These are phyloP conservation scores for Agonopterix alstromeriana DNA, from an alignment of 2,888 invertebrate species.

Conservation along the genomic window DNA sequence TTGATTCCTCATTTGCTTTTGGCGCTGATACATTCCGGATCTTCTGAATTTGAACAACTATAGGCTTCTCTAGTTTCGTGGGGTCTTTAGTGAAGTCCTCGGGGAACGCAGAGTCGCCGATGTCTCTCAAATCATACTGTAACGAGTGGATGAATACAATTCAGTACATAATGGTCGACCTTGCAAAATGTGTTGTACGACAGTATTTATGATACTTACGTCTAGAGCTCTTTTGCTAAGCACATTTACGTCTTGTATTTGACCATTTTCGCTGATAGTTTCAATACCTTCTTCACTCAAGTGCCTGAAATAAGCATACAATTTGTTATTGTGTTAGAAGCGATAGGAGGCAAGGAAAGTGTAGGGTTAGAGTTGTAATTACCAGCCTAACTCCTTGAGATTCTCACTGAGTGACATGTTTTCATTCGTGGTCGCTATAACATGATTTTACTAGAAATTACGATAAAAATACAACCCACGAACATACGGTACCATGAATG, in stretches of 20 bases:
- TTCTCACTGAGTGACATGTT: constrained; percentile 79
- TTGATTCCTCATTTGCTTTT: constrained; percentile 91
- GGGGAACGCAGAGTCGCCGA: constrained; percentile 85
- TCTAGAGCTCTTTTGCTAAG: constrained; percentile 81
- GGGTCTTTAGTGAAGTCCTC: constrained; percentile 80
- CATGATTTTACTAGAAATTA: constrained; percentile 53
- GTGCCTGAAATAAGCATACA: constrained; percentile 77
- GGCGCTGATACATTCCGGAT: constrained; percentile 93
- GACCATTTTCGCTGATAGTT: constrained; percentile 79
- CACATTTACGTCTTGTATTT: constrained; percentile 78
- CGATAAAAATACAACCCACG: constrained; percentile 43
- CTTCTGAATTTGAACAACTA: constrained; percentile 92
- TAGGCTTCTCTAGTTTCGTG: constrained; percentile 66
- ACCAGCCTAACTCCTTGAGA: constrained; percentile 83
- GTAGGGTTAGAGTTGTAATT: constrained; percentile 19
- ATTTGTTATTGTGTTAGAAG: neutral
- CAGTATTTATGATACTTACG: constrained; percentile 69
- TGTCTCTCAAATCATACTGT: constrained; percentile 87
- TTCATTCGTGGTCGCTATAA: constrained; percentile 45
- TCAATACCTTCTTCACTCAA: constrained; percentile 83
- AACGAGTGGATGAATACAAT: constrained; percentile 24
- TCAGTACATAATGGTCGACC: neutral
- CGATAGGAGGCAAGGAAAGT: neutral
- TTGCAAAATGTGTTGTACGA: neutral
- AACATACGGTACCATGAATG: constrained; percentile 41